Conservation (phyloP, 2,888 invertebrate species). For the Andricus quercusramuli region DNA sequence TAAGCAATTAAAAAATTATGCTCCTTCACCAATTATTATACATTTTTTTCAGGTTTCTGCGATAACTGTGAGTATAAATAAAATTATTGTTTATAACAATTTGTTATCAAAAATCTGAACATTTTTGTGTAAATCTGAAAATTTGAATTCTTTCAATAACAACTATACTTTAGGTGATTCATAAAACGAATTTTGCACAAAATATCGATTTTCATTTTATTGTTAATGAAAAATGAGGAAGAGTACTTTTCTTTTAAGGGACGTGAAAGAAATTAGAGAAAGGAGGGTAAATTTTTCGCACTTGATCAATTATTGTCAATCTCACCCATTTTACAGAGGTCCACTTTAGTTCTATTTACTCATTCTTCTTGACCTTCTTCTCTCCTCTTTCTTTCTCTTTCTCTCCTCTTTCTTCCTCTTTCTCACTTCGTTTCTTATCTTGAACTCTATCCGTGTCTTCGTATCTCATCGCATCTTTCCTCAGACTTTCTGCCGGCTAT, state of each 20-base stretch:
- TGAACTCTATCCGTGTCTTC: constrained; percentile 11
- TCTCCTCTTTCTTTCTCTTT: background rate
- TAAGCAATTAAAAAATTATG: too few relatives aligned
- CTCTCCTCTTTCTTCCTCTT: background rate
- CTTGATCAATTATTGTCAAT: constrained; percentile 25
- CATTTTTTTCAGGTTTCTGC: too few relatives aligned
- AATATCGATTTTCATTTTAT: too few relatives aligned
- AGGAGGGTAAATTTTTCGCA: constrained; percentile 1
- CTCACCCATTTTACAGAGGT: constrained; percentile 10
- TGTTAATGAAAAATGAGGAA: too few relatives aligned
- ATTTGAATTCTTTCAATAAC: too few relatives aligned
- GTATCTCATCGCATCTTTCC: constrained; percentile 36
- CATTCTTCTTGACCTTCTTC: background rate
- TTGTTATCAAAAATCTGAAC: too few relatives aligned
- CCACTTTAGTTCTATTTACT: constrained; percentile 16
- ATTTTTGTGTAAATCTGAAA: too few relatives aligned
- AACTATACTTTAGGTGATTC: too few relatives aligned
- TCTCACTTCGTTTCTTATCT: constrained; percentile 10
- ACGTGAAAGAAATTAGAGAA: background rate
- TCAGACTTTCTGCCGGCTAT: constrained; percentile 39
- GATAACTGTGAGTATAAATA: too few relatives aligned
- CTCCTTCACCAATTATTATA: too few relatives aligned
- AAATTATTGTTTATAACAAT: too few relatives aligned
- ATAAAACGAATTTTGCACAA: too few relatives aligned
- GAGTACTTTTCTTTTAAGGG: background rate